phyloP scores from a whole-genome alignment of 2,797 vertebrate species.

The Liasis olivaceus region DNA sequence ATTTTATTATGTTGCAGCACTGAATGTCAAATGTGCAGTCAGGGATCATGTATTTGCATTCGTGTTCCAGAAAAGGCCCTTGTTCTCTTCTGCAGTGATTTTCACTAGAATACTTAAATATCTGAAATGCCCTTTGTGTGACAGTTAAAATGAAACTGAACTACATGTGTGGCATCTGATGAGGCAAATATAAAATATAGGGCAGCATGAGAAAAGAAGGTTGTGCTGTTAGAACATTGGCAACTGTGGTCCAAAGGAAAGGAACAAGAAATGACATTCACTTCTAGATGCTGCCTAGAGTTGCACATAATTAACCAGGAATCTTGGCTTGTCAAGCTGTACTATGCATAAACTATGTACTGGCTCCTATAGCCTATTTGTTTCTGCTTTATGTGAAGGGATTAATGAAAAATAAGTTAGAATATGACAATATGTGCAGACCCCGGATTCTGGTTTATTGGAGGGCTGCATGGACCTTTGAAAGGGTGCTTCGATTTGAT shows the following conservation, averaged over 20 bases:
- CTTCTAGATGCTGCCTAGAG: not conserved
- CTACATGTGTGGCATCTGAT: conserved; percentile 35
- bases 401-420: not conserved
- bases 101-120: conserved; percentile 37
- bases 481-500: not conserved
- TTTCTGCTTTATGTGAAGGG: not conserved
- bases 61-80: conserved; percentile 2
- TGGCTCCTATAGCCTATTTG: not conserved
- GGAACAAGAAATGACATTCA: too few species aligned
- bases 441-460: not conserved
- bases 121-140: conserved; percentile 35
- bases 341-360: not conserved
- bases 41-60: conserved; percentile 31
- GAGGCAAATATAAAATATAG: conserved; percentile 8
- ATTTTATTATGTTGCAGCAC: not conserved
- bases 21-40: conserved; percentile 28
- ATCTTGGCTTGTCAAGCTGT: not conserved
- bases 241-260: conserved; percentile 26
- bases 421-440: not conserved
- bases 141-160: conserved; percentile 46
- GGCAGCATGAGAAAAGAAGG: conserved; percentile 33
- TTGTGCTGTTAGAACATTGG: conserved; percentile 9
- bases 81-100: conserved; percentile 6
- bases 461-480: not conserved
- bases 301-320: not conserved